Conservation (phyloP, 1,140 invertebrate genomes). For the Pissodes strobi region DNA sequence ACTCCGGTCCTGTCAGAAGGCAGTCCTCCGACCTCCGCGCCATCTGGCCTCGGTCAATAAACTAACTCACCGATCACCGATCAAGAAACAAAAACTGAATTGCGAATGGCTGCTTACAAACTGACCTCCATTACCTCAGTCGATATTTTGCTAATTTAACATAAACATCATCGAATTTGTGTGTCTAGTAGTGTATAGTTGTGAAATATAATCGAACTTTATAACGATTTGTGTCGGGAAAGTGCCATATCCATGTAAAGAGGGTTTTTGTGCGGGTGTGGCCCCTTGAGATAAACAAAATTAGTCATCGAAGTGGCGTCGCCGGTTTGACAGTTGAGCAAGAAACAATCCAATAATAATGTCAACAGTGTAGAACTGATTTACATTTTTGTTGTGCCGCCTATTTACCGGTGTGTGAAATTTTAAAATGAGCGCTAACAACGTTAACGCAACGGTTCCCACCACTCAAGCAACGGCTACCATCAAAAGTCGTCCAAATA, state of each 20-base stretch:
- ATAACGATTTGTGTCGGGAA: no score
- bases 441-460: slow-evolving; percentile 52
- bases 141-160: slow-evolving; percentile 29
- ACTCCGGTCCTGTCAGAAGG: slow-evolving; percentile 7
- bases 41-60: slow-evolving; percentile 30
- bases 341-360: slow-evolving; percentile 16
- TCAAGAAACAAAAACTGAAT: slow-evolving; percentile 29
- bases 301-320: slow-evolving; percentile 33
- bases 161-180: slow-evolving; percentile 20
- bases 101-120: slow-evolving; percentile 17
- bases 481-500: slow-evolving; percentile 55
- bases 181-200: slow-evolving; percentile 1
- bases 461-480: slow-evolving; percentile 53
- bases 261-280: slow-evolving; percentile 28
- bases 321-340: slow-evolving; percentile 21
- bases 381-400: slow-evolving; percentile 15
- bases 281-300: slow-evolving; percentile 29
- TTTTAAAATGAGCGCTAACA: slow-evolving; percentile 54
- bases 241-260: slow-evolving; percentile 10
- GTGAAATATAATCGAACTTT: neutral
- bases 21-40: neutral
- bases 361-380: slow-evolving; percentile 22
- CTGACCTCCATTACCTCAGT: slow-evolving; percentile 30
- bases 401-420: no score
- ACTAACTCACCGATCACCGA: slow-evolving; percentile 6